phyloP scores from a whole-genome alignment of 2,888 invertebrate genomes.

The Julus scandinavius region DNA sequence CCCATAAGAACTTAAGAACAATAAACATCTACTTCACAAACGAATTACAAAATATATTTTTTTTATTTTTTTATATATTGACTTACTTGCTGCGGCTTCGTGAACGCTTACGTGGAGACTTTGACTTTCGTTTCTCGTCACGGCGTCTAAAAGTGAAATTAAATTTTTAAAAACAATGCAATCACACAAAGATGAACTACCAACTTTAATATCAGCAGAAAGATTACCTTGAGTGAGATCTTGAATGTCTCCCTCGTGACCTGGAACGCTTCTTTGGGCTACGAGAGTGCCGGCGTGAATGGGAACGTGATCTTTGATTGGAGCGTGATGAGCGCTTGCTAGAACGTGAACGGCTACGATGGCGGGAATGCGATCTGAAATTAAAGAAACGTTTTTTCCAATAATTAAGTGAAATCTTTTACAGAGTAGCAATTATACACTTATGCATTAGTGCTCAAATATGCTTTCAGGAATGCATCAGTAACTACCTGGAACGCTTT shows the following conservation, averaged over 20 bases:
- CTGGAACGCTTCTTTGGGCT: conserved; percentile 56
- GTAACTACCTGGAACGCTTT: conserved; percentile 60
- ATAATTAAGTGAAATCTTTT: neutral
- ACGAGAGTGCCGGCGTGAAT: conserved; percentile 56
- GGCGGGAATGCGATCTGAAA: conserved; percentile 54
- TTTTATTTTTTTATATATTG: no score
- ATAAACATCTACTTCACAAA: no score
- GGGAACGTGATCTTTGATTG: conserved; percentile 57
- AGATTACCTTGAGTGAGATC: conserved; percentile 52
- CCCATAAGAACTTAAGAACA: no score
- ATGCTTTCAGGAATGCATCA: conserved; percentile 53
- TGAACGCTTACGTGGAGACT: conserved; percentile 51
- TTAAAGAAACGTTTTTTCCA: neutral
- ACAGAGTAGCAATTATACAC: neutral
- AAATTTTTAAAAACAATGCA: neutral
- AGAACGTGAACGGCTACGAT: conserved; percentile 54
- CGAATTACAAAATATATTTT: no score
- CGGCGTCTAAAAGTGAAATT: neutral
- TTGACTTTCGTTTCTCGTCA: conserved; percentile 46
- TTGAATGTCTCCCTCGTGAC: conserved; percentile 53
- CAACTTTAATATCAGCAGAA: neutral
- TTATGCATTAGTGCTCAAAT: neutral
- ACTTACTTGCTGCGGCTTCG: conserved; percentile 55
- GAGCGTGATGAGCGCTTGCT: conserved; percentile 52
- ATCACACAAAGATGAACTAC: neutral